These are phyloP conservation scores for Trissolcus basalis DNA, from an alignment of 1,140 invertebrate genomes.

Conservation along the genomic window DNA sequence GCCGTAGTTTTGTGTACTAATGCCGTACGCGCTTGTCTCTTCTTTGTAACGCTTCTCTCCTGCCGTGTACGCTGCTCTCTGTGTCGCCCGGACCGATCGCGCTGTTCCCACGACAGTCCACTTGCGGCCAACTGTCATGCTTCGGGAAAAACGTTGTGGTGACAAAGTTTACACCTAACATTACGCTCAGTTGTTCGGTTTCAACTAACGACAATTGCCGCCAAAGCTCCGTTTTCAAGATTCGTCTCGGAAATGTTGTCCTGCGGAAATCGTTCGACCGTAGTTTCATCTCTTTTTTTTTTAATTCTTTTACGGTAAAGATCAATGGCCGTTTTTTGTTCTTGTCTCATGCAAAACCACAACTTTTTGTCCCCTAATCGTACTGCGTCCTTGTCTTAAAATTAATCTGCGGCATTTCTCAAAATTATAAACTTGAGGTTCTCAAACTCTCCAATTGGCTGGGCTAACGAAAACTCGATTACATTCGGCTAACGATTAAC, in stretches of 20 bases:
- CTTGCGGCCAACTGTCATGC: slow-evolving; percentile 10
- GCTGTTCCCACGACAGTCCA: slow-evolving; percentile 19
- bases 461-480: slow-evolving; percentile 19
- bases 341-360: neutral
- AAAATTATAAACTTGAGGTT: slow-evolving; percentile 48
- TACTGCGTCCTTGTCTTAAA: slow-evolving; percentile 18
- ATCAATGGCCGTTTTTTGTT: neutral
- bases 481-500: slow-evolving; percentile 32
- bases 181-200: no score
- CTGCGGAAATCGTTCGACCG: neutral
- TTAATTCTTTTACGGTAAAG: neutral
- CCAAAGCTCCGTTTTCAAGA: no score
- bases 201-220: no score
- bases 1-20: slow-evolving; percentile 28
- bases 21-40: slow-evolving; percentile 22
- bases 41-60: slow-evolving; percentile 37
- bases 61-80: slow-evolving; percentile 13
- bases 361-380: slow-evolving; percentile 13
- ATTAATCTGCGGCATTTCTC: slow-evolving; percentile 42
- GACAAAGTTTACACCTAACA: slow-evolving; percentile 1
- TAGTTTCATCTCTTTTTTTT: neutral
- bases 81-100: slow-evolving; percentile 21
- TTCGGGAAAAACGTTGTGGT: slow-evolving; percentile 22
- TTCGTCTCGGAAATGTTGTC: neutral
- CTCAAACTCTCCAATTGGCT: slow-evolving; percentile 19